Base-by-base conservation (phyloP, 2,797 vertebrate genomes). In the Tarsius wallacei region DNA sequence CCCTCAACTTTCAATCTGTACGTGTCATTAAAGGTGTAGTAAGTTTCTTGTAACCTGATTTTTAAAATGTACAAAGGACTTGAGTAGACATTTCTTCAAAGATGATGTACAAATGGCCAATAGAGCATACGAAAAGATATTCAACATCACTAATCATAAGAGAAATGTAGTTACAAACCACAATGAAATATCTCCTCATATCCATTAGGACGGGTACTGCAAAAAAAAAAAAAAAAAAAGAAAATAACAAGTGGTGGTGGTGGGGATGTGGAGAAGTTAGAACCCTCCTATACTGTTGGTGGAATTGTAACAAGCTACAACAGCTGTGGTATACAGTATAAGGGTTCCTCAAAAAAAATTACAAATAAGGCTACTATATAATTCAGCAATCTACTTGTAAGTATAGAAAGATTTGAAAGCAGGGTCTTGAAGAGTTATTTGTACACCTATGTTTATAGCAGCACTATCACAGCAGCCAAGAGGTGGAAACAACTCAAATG, bases 41-140 rank as follows among this genome's bases (percentile, higher is more conserved):
- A 42, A 42, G 42, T 42, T 42, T 42, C 42, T 42, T 42, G 42
- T 42, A 42, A 42, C 42, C 42, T 42, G 42, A 5, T 42, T 42
- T 42, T 61, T 16, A 80, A 80, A 93, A 80, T 36, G 11, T 7
- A 7, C 17, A 42, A 51, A 93, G 6, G 33, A 80, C 51, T 42
- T 84, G 26, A 94, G 21, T 47, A 84, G 26, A 74, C 53, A 66
- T 73, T 89, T 90, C 73, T 78, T 55, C 81, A 80, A 73, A 71
- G 63, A 47, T 49, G 24, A 80, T 49, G 33, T 66, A 53, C 22
- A 87, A 28, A 61, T 77, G 9, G 15, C 53, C 61, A 88, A 61
- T 24, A 68, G 42, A 64, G 19, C 15, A 33, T 57, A 33, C 80
- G 24, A 91, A 80, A 55, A 68, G 24, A 53, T 61, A 49, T 2